These are phyloP conservation scores for Rattus rattus DNA, from an alignment of 2,113 vertebrate species.

Conservation along the genomic window DNA sequence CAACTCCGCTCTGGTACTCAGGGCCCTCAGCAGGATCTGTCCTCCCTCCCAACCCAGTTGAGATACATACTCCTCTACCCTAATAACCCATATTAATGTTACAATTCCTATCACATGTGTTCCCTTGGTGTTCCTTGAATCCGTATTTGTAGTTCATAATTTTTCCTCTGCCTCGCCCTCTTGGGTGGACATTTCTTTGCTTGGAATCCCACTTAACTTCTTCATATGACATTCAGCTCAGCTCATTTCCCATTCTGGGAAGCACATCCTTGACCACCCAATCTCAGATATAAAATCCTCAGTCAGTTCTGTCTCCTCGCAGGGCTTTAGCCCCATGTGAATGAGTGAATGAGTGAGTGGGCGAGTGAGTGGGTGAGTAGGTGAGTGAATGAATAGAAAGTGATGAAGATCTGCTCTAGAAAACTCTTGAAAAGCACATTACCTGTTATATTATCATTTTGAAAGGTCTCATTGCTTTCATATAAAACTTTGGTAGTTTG, in stretches of 20 bases:
- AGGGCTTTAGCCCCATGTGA: background rate
- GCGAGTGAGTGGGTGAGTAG: background rate
- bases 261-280: background rate
- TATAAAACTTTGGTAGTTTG: background rate
- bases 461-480: conserved; percentile 13
- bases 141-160: background rate
- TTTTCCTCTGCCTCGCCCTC: background rate
- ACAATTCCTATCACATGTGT: background rate
- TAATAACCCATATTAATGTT: background rate
- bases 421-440: background rate
- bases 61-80: background rate
- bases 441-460: conserved; percentile 15
- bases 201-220: background rate
- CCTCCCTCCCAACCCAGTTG: too few relatives aligned
- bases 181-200: background rate
- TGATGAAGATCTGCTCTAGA: background rate
- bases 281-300: background rate
- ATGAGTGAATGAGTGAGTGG: too few relatives aligned
- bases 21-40: background rate
- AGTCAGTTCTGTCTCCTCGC: background rate
- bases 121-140: conserved; percentile 5
- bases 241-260: background rate
- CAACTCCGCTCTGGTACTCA: background rate
- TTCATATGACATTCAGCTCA: background rate
- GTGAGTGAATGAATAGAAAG: background rate